Conservation (phyloP, 2,113 vertebrate genomes). For the Mionectes macconnelli region DNA sequence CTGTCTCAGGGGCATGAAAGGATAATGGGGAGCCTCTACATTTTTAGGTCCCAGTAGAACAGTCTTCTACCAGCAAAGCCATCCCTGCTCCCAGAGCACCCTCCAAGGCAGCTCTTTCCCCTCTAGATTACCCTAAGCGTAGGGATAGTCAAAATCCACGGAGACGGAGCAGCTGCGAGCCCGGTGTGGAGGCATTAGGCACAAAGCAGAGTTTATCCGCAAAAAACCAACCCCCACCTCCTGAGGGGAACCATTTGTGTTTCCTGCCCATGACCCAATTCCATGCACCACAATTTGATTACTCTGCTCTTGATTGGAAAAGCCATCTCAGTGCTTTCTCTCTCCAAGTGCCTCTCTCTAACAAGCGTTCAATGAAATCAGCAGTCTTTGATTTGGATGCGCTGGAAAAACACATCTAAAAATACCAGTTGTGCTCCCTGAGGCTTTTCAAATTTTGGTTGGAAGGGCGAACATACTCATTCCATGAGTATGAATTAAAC, state of each 20-base stretch:
- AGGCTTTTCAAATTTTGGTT: neutral
- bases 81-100: neutral
- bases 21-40: neutral
- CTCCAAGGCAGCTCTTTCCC: neutral
- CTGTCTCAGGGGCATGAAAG: neutral
- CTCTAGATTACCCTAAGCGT: neutral
- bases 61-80: neutral
- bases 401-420: neutral
- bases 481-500: neutral
- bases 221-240: neutral
- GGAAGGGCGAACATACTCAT: neutral
- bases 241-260: neutral
- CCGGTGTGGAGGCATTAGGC: neutral
- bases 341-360: neutral
- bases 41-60: accelerated
- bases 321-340: neutral
- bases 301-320: neutral
- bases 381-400: neutral
- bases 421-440: accelerated
- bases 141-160: neutral
- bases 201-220: neutral
- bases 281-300: neutral
- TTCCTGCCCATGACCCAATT: constrained; percentile 15
- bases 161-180: neutral
- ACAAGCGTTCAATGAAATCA: neutral